Evolutionary conservation across 2,797 vertebrate genomes (phyloP), one percentile per base, ranked within the genome.

Genomic region (Mustela erminea): DNA sequence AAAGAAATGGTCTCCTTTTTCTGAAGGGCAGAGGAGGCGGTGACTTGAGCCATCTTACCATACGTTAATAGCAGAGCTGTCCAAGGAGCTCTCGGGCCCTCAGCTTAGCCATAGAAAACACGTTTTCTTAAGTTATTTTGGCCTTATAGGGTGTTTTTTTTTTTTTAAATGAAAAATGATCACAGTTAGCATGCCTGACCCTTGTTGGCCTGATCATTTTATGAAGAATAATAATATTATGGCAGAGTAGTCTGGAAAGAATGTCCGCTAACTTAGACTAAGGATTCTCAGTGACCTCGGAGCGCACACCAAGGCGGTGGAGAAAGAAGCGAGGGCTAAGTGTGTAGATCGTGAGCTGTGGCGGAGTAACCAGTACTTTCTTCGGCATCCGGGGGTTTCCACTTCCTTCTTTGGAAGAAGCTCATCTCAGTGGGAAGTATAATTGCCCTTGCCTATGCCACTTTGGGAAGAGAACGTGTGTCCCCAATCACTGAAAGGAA

Each of bases 381-480:
- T 46, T 41, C 23, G 0, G 85, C 46, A n/a, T 58, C 43, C 27
- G 3, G 0, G 25, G 68, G 72, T 84, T 93, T 93, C 81, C 72
- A 56, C 93, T 90, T 94, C 93, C 96, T 95, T 95, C 93, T 97
- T 66, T 93, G 94, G 94, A 90, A 95, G 90, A 94, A 89, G 74
- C 74, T 87, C 56, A 2, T 92, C 35, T 35, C 68, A 70, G 85
- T 43, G 93, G 88, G 93, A 80, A 88, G 85, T 54, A 13, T 93
- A 75, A 95, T 96, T 64, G 72, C 52, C 87, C 87, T 87, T 38
- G 72, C 70, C 7, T 54, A 14, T 54, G 74, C 91, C 70, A 23
- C 82, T 96, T 46, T 41, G 94, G 94, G 90, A 87, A 96, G 95
- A 93, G 94, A 90, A 60, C 21, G 52, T 93, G 93, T 75, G 81